Percentiles rank a stretch among this genome's conserved stretches.
phyloP scores from a whole-genome alignment of 2,888 invertebrate genomes.

The Trypoxylon attenuatum region DNA sequence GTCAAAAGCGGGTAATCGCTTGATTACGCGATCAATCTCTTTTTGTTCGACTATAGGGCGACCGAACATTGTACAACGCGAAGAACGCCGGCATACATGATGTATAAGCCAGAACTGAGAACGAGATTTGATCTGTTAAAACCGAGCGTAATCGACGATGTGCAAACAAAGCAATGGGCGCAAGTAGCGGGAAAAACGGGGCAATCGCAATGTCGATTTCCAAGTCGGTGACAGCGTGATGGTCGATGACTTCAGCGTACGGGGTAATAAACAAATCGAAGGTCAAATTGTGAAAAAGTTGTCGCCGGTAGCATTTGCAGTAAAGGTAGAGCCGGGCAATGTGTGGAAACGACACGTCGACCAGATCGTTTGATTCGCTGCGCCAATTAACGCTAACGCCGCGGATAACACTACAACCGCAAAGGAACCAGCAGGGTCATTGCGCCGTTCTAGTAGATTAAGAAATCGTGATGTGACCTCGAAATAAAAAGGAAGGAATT shows the following conservation, averaged over 20 bases:
- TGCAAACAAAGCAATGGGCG: no score
- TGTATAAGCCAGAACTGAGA: conserved; percentile 37
- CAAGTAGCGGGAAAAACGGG: neutral
- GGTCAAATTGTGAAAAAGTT: conserved; percentile 22
- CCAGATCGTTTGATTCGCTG: no score
- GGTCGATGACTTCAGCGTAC: conserved; percentile 22
- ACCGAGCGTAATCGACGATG: conserved; percentile 19
- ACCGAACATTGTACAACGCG: conserved; percentile 32
- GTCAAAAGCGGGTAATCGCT: conserved; percentile 33
- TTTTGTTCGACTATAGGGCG: conserved; percentile 42
- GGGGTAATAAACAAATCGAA: conserved; percentile 17
- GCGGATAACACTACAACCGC: no score
- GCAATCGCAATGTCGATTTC: conserved; percentile 5
- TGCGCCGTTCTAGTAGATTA: no score
- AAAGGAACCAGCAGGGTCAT: no score
- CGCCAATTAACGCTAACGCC: no score
- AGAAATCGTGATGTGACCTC: no score
- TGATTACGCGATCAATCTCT: conserved; percentile 27
- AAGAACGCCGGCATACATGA: conserved; percentile 30
- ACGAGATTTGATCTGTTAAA: conserved; percentile 37
- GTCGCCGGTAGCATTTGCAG: conserved; percentile 26
- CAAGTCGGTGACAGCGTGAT: conserved; percentile 21
- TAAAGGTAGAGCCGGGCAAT: no score
- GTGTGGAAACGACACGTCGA: no score
- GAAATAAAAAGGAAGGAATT: no score